A percentile compares a stretch with the other conserved stretches of the same genome.
These are phyloP conservation scores for Rhopalosiphum padi DNA, from an alignment of 1,140 invertebrate species.

Conservation along the genomic window DNA sequence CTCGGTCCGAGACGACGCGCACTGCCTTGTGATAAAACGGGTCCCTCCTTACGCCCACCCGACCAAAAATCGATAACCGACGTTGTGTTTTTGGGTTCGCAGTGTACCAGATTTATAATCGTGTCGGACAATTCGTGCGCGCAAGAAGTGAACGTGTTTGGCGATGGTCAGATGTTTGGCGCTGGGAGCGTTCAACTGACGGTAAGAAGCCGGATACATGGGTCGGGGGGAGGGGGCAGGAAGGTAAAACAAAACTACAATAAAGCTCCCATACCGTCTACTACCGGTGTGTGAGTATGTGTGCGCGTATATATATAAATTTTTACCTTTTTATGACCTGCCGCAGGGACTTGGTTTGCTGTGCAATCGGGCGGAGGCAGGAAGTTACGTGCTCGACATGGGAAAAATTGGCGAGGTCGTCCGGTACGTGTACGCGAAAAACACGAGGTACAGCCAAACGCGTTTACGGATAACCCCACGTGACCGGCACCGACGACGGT, in stretches of 20 bases:
- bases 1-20: not conserved
- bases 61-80: not conserved
- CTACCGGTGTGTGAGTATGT: not conserved
- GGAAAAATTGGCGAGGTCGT: conserved; percentile 42
- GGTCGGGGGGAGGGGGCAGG: not conserved
- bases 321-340: not conserved
- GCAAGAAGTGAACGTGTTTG: conserved; percentile 44
- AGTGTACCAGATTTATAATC: conserved; percentile 49
- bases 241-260: not conserved
- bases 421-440: conserved; percentile 41
- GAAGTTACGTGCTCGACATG: conserved; percentile 44
- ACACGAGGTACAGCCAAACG: conserved; percentile 16
- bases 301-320: not conserved
- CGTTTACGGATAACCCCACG: not conserved
- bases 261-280: not conserved
- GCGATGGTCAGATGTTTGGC: conserved; percentile 40
- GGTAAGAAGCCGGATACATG: not conserved
- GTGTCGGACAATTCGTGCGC: conserved; percentile 44
- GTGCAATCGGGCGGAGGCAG: not conserved
- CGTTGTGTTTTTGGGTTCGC: not conserved
- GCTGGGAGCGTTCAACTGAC: not conserved
- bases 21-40: not conserved
- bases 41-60: not conserved
- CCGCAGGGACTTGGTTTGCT: conserved; percentile 5
- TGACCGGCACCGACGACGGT: not conserved